These are phyloP conservation scores for Drosophila gaucha DNA, from an alignment of 2,888 invertebrate species.

Conservation along the genomic window DNA sequence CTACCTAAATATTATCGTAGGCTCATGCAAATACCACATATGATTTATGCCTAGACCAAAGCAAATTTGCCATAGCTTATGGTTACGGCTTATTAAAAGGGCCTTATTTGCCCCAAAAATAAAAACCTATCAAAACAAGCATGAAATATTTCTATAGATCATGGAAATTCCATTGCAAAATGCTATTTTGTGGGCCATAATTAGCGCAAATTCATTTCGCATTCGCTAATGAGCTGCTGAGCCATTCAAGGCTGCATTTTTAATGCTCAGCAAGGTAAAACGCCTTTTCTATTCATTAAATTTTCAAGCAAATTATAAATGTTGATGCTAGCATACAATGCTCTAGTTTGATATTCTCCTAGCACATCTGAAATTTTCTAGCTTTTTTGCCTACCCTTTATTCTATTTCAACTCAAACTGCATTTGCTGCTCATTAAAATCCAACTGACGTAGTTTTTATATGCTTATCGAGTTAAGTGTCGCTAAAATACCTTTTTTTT, in stretches of 20 bases:
- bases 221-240: slow-evolving; percentile 10
- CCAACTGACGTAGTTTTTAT: neutral
- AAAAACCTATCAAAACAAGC: slow-evolving; percentile 52
- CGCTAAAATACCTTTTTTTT: slow-evolving; percentile 1
- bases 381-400: too few species aligned
- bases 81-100: slow-evolving; percentile 62
- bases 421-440: too few species aligned
- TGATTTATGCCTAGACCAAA: slow-evolving; percentile 42
- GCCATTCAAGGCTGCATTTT: slow-evolving; percentile 24
- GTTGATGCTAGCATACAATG: too few species aligned
- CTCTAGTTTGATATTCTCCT: neutral
- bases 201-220: slow-evolving; percentile 29
- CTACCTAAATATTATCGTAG: slow-evolving; percentile 74
- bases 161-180: slow-evolving; percentile 15
- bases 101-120: slow-evolving; percentile 43
- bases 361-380: neutral
- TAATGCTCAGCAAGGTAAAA: slow-evolving; percentile 25
- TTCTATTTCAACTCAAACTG: slow-evolving; percentile 33
- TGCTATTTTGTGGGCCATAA: slow-evolving; percentile 42
- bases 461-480: slow-evolving; percentile 5
- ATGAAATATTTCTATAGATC: slow-evolving; percentile 33
- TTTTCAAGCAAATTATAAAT: too few species aligned
- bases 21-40: slow-evolving; percentile 58
- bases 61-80: slow-evolving; percentile 36
- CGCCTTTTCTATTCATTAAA: too few species aligned